These are phyloP conservation scores for Atrichornis clamosus DNA, from an alignment of 2,113 vertebrate genomes.

Conservation along the genomic window DNA sequence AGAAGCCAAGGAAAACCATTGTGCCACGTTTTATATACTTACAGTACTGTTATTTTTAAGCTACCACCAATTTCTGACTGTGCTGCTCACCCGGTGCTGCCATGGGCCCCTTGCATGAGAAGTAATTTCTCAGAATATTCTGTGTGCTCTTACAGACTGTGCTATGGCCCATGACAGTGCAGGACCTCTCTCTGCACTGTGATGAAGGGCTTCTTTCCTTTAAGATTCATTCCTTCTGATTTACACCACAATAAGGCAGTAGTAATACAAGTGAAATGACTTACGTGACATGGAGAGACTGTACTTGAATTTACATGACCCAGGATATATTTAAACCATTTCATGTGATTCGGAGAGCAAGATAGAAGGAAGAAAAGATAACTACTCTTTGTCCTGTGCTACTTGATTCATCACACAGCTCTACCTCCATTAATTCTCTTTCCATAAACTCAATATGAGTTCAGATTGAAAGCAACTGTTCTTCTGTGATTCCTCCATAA, in stretches of 20 bases:
- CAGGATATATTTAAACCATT: background rate
- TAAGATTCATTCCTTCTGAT: background rate
- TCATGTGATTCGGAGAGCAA: background rate
- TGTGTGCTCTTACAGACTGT: background rate
- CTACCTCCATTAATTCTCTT: background rate
- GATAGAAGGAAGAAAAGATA: background rate
- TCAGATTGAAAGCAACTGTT: background rate
- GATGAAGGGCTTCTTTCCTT: background rate
- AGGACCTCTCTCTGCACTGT: background rate
- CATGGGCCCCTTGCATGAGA: background rate
- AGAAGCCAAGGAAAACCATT: background rate
- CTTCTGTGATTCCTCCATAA: background rate
- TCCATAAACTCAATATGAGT: background rate
- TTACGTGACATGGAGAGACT: accelerated
- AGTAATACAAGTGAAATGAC: background rate
- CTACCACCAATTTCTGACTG: background rate
- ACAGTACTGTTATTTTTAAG: background rate
- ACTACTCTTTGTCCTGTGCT: background rate
- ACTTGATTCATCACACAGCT: background rate
- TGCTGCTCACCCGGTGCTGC: background rate
- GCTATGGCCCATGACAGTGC: background rate
- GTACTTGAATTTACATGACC: background rate
- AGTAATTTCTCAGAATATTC: background rate
- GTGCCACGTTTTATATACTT: background rate
- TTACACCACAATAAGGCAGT: background rate